Percentiles rank a stretch among this genome's conserved stretches.
Evolutionary conservation across 2,888 invertebrate genomes (phyloP).

Genomic region (Meandrusa payeni): DNA sequence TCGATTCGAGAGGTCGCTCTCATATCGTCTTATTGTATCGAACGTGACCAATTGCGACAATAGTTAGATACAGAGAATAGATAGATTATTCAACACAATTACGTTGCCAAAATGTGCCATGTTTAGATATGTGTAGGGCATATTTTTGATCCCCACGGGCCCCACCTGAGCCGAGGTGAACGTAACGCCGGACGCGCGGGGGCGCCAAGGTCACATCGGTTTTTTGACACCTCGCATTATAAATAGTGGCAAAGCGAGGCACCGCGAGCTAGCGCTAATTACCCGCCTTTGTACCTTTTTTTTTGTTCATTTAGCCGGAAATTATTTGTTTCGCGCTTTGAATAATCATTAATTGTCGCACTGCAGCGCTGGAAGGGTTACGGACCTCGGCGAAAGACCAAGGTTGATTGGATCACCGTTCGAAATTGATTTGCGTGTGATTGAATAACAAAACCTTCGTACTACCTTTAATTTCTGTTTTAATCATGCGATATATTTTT

Average conservation of each 20-base stretch:
- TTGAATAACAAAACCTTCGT: neutral
- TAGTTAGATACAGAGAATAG: too few relatives aligned
- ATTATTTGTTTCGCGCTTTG: constrained; percentile 67
- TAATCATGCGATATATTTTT: too few relatives aligned
- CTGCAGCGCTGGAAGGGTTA: constrained; percentile 55
- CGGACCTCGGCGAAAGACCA: constrained; percentile 48
- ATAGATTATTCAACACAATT: constrained; percentile 3
- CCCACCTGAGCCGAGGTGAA: constrained; percentile 77
- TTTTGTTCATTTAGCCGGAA: constrained; percentile 59
- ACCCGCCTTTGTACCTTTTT: constrained; percentile 49
- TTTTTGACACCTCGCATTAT: constrained; percentile 75
- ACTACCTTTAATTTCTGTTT: neutral
- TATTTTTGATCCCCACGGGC: constrained; percentile 54
- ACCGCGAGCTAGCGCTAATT: constrained; percentile 46
- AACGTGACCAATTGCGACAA: constrained; percentile 11
- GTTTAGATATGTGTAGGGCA: constrained; percentile 32
- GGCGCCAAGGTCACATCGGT: constrained; percentile 76
- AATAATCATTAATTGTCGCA: constrained; percentile 52
- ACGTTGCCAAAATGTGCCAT: constrained; percentile 26
- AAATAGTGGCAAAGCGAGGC: constrained; percentile 62
- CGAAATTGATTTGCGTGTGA: constrained; percentile 23
- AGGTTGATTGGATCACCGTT: constrained; percentile 26
- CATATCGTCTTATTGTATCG: neutral
- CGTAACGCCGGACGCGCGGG: constrained; percentile 71
- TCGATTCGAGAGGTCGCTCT: too few relatives aligned